Conservation (phyloP, 2,113 vertebrate species). For the Aplodontia rufa region DNA sequence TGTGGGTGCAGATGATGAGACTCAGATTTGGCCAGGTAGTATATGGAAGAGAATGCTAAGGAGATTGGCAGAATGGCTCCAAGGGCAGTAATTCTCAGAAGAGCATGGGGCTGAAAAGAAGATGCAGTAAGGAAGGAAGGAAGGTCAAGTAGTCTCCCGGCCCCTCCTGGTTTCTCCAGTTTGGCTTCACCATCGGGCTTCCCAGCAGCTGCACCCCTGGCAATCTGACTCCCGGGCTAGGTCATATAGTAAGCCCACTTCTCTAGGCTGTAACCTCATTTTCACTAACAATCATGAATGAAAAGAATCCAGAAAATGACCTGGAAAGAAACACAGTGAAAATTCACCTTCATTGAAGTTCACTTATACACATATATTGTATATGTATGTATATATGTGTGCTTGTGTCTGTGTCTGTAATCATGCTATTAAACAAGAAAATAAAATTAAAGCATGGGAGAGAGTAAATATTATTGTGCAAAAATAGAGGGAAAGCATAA, state of each 20-base stretch:
- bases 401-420: not conserved
- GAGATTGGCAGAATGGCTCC: not conserved
- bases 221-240: accelerated
- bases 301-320: not conserved
- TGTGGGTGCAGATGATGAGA: accelerated
- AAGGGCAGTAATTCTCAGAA: too few species aligned
- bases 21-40: not conserved
- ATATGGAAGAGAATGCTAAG: not conserved
- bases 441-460: not conserved
- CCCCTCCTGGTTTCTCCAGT: too few species aligned
- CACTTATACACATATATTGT: not conserved
- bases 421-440: not conserved
- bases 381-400: too few species aligned
- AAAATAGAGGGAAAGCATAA: not conserved
- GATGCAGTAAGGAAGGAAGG: too few species aligned
- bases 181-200: not conserved
- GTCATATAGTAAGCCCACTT: too few species aligned
- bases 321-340: not conserved
- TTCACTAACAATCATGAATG: not conserved
- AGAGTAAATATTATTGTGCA: not conserved
- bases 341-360: not conserved
- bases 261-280: not conserved
- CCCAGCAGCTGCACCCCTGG: not conserved
- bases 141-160: not conserved
- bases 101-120: not conserved